Evolutionary conservation across 2,113 vertebrate species (phyloP).

Genomic region (Zosterops borbonicus): DNA sequence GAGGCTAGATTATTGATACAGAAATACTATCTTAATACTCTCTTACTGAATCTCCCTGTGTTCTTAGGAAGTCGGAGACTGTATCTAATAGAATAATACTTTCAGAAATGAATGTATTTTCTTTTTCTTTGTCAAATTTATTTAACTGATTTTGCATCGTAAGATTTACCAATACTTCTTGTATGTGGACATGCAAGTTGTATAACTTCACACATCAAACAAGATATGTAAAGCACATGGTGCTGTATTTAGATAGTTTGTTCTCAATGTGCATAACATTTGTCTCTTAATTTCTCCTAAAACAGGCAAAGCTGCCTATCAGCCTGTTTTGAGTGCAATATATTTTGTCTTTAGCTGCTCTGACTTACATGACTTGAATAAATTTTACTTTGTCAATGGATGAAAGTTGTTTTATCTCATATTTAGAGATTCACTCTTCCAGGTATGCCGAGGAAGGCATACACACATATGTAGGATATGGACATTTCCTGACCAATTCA

Average conservation of each 20-base stretch:
- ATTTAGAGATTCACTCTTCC: neutral
- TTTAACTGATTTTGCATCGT: neutral
- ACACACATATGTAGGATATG: neutral
- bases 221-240: neutral
- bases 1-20: neutral
- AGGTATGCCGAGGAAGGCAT: neutral
- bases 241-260: neutral
- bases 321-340: neutral
- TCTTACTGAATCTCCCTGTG: neutral
- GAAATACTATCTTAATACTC: neutral
- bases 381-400: neutral
- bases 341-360: neutral
- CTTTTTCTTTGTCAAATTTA: neutral
- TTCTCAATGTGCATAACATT: neutral
- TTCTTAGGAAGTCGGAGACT: neutral
- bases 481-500: neutral
- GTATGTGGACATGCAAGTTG: neutral
- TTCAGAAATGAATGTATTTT: neutral
- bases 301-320: neutral
- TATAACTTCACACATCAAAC: neutral
- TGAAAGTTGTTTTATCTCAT: neutral
- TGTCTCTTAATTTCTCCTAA: neutral
- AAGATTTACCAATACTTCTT: neutral
- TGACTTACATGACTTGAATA: neutral
- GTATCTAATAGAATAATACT: neutral